A percentile compares a stretch with the other conserved stretches of the same genome.
Evolutionary conservation across 2,888 invertebrate species (phyloP).

Genomic region (Drosophila nr. perissopoda): DNA sequence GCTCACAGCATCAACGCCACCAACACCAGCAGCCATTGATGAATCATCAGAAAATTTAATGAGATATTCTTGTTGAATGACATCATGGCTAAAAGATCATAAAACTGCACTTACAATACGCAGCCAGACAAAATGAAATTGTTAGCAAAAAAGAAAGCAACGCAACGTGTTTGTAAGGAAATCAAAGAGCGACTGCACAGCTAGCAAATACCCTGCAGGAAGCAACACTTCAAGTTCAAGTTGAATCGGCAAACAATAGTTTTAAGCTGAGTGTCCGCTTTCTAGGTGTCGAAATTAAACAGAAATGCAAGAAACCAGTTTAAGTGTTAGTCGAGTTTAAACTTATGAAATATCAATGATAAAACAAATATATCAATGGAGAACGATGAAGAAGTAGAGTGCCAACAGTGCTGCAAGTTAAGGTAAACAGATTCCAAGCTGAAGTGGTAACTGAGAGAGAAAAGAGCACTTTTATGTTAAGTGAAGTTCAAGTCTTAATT

Average conservation of each 20-base stretch:
- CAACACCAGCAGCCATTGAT: constrained; percentile 45
- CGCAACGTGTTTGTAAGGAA: neutral
- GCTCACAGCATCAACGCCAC: constrained; percentile 29
- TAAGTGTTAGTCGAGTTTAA: constrained; percentile 12
- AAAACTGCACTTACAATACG: constrained; percentile 2
- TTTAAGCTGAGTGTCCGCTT: neutral
- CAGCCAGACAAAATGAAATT: neutral
- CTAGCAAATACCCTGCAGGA: neutral
- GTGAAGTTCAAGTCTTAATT: neutral
- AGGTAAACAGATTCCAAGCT: constrained; percentile 12
- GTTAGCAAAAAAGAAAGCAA: neutral
- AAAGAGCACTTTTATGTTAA: constrained; percentile 1
- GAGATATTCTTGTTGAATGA: constrained; percentile 69
- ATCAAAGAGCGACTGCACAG: neutral
- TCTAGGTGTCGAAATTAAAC: neutral
- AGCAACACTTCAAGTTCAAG: constrained; percentile 22
- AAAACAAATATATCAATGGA: constrained; percentile 36
- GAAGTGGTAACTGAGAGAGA: constrained; percentile 18
- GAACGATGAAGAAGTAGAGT: neutral
- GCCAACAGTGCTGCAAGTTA: constrained; percentile 4
- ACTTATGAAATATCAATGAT: constrained; percentile 29
- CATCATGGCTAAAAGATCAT: constrained; percentile 54
- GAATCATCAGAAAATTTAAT: constrained; percentile 76
- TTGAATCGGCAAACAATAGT: neutral
- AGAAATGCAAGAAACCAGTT: constrained; percentile 7